A percentile compares a stretch with the other conserved stretches of the same genome.
Conservation (phyloP, 2,797 vertebrate genomes). For the Phoeniculus purpureus region DNA sequence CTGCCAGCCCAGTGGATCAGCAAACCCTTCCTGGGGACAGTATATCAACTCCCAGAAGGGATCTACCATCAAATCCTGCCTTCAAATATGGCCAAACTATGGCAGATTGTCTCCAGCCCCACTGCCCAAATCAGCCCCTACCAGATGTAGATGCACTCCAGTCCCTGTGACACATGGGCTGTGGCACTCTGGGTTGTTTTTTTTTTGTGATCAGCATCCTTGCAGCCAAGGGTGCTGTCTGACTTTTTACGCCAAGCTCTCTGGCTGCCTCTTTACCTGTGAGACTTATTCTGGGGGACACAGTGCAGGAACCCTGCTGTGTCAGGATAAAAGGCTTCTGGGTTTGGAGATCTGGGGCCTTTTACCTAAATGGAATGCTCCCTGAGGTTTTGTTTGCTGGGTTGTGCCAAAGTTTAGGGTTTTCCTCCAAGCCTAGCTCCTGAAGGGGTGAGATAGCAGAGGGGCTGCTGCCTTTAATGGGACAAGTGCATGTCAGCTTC, state of each 20-base stretch:
- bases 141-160: fast-evolving
- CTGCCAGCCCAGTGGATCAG: not conserved
- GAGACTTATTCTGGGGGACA: not conserved
- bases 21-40: not conserved
- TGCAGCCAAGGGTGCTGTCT: not conserved
- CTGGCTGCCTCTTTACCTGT: not conserved
- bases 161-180: not conserved
- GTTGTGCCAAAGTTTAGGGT: not conserved
- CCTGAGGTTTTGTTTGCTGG: not conserved
- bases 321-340: not conserved
- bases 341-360: not conserved
- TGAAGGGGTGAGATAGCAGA: not conserved
- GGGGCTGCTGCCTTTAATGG: not conserved
- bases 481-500: not conserved
- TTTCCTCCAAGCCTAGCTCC: not conserved
- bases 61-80: not conserved
- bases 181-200: fast-evolving
- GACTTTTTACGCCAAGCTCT: not conserved
- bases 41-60: too few species aligned
- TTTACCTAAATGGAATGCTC: not conserved
- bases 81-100: not conserved
- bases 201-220: fast-evolving
- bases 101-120: fast-evolving
- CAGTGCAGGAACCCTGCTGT: not conserved
- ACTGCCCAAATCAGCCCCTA: not conserved